These are phyloP conservation scores for Myripristis jacobus DNA, from an alignment of 2,797 vertebrate genomes.

Conservation along the genomic window DNA sequence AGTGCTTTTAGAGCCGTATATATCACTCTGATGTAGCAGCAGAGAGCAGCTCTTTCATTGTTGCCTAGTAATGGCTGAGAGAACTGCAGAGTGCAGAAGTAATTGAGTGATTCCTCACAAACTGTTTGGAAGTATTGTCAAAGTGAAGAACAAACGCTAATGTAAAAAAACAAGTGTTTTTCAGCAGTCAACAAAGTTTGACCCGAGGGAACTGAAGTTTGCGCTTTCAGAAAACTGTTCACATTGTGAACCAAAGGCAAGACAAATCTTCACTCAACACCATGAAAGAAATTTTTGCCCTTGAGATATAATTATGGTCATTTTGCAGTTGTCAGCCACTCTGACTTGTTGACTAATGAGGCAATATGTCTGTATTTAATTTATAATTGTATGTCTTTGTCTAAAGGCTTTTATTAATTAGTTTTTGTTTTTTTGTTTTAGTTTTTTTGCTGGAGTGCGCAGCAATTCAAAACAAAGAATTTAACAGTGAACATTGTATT, in stretches of 20 bases:
- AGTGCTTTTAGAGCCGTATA: slow-evolving; percentile 66
- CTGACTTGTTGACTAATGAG: slow-evolving; percentile 63
- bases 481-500: not conserved
- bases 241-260: slow-evolving; percentile 43
- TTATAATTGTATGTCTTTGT: slow-evolving; percentile 49
- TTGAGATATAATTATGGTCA: slow-evolving; percentile 71
- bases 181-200: slow-evolving; percentile 36
- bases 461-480: not conserved
- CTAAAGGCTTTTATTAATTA: slow-evolving; percentile 32
- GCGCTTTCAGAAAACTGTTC: slow-evolving; percentile 35
- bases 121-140: slow-evolving; percentile 64
- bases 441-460: too few species aligned
- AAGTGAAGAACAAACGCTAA: slow-evolving; percentile 63
- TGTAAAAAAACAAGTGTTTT: slow-evolving; percentile 58
- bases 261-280: slow-evolving; percentile 43
- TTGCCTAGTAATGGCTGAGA: slow-evolving; percentile 62
- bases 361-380: slow-evolving; percentile 66
- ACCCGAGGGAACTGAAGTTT: slow-evolving; percentile 50
- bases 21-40: slow-evolving; percentile 60
- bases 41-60: slow-evolving; percentile 44
- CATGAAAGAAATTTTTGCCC: slow-evolving; percentile 53
- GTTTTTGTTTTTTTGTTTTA: slow-evolving; percentile 13
- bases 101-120: slow-evolving; percentile 77
- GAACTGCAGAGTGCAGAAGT: slow-evolving; percentile 68
- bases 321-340: slow-evolving; percentile 59